phyloP scores from a whole-genome alignment of 2,888 invertebrate species.

The Idaea dimidiata region DNA sequence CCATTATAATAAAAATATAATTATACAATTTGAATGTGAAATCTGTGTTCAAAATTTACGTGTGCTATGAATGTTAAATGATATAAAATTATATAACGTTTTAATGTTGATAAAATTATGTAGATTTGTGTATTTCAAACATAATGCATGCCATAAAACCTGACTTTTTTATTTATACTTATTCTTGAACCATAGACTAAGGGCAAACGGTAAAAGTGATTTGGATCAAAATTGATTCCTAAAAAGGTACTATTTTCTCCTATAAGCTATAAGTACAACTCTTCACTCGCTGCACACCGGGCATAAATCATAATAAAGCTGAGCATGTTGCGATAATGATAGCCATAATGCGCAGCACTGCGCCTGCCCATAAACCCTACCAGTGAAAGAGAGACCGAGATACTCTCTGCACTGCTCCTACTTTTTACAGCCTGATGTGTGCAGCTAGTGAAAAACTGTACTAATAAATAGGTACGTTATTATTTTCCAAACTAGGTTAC shows the following conservation, averaged over 20 bases:
- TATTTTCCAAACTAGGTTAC: conserved; percentile 27
- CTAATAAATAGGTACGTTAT: conserved; percentile 22
- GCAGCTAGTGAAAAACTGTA: conserved; percentile 9
- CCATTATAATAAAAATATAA: conserved; percentile 56
- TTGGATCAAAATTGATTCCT: conserved; percentile 20
- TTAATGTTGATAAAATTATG: conserved; percentile 34
- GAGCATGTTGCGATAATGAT: too few species aligned
- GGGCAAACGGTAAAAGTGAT: conserved; percentile 18
- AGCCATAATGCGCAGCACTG: too few species aligned
- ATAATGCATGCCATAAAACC: conserved; percentile 17
- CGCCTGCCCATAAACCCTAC: too few species aligned
- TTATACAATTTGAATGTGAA: conserved; percentile 66
- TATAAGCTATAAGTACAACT: neutral
- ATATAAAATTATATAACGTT: conserved; percentile 54
- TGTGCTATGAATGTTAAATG: conserved; percentile 65
- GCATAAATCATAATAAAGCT: too few species aligned
- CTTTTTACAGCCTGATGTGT: too few species aligned
- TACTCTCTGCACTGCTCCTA: too few species aligned
- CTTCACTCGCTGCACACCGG: too few species aligned
- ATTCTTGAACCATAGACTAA: conserved; percentile 13
- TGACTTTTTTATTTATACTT: conserved; percentile 15
- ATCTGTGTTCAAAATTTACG: conserved; percentile 70
- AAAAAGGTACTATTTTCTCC: conserved; percentile 5
- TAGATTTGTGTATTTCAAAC: conserved; percentile 31
- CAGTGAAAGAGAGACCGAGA: too few species aligned